Percentiles rank a stretch among this genome's conserved stretches.
Evolutionary conservation across 1,140 invertebrate species (phyloP).

Genomic region (Leptoteleia sp.): DNA sequence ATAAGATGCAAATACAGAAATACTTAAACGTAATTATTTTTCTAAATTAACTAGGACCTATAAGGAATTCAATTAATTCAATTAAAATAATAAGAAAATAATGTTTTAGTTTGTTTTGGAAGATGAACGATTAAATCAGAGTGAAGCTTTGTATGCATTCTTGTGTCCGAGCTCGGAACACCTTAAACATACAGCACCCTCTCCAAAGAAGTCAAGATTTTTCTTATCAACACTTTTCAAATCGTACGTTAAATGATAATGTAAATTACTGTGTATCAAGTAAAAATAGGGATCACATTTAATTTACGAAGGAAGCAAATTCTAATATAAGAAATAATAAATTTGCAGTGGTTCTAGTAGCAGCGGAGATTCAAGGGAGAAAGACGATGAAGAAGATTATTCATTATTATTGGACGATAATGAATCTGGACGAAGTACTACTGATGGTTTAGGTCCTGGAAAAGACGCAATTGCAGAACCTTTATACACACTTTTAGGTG

Average conservation of each 20-base stretch:
- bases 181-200: conserved; percentile 88
- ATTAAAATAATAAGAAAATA: conserved; percentile 2
- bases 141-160: conserved; percentile 93
- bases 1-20: conserved; percentile 90
- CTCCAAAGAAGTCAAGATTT: conserved; percentile 91
- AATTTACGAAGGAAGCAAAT: too few relatives aligned
- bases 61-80: background rate
- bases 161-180: conserved; percentile 94
- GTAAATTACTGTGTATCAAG: too few relatives aligned
- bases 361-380: conserved; percentile 80
- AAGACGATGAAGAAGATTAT: conserved; percentile 87
- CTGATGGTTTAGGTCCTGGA: conserved; percentile 82
- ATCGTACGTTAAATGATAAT: conserved; percentile 81
- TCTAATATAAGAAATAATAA: background rate
- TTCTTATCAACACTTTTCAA: conserved; percentile 93
- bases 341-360: conserved; percentile 71
- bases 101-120: conserved; percentile 88
- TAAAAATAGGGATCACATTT: too few relatives aligned
- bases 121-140: conserved; percentile 92
- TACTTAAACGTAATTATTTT: conserved; percentile 87
- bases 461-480: conserved; percentile 94
- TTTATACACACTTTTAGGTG: conserved; percentile 90
- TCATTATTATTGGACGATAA: conserved; percentile 85
- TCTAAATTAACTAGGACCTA: too few relatives aligned
- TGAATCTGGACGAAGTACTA: conserved; percentile 71